A percentile compares a stretch with the other conserved stretches of the same genome.
These are phyloP conservation scores for Ceratina australensis DNA, from an alignment of 1,140 invertebrate species.

Conservation along the genomic window DNA sequence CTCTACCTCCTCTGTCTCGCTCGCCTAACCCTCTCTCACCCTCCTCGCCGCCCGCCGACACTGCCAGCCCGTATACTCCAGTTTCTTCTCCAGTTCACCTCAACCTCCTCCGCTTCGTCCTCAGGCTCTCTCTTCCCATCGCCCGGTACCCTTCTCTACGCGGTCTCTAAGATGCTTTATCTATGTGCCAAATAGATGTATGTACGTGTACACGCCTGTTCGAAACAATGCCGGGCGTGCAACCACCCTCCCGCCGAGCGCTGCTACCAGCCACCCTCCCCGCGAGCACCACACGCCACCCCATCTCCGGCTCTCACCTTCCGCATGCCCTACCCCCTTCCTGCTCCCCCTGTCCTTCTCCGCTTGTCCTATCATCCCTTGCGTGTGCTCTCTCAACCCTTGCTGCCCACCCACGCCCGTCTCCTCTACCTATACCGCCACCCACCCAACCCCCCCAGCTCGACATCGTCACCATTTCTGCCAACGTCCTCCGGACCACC, in stretches of 20 bases:
- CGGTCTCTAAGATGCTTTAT: conserved; percentile 71
- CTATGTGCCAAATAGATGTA: conserved; percentile 75
- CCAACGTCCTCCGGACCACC: conserved; percentile 20
- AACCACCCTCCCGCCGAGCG: conserved; percentile 65
- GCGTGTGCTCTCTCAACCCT: conserved; percentile 48
- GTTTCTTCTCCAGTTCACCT: conserved; percentile 49
- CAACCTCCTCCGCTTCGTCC: conserved; percentile 46
- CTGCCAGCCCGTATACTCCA: conserved; percentile 37
- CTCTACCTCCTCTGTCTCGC: conserved; percentile 54
- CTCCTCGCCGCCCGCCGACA: neutral
- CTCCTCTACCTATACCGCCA: conserved; percentile 38
- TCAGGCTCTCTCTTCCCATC: conserved; percentile 47
- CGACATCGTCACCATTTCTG: conserved; percentile 49
- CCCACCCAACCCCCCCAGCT: too few relatives aligned
- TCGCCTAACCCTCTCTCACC: conserved; percentile 60
- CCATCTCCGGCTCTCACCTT: conserved; percentile 36
- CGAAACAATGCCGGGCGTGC: conserved; percentile 76
- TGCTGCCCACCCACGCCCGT: conserved; percentile 46
- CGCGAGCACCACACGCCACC: conserved; percentile 45
- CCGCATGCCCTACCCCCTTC: conserved; percentile 28
- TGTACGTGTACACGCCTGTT: conserved; percentile 74
- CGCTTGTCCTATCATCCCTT: conserved; percentile 50
- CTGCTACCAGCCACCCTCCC: conserved; percentile 53
- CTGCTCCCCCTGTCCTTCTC: conserved; percentile 26
- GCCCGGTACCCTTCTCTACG: conserved; percentile 64